Base-by-base conservation (phyloP, 2,797 vertebrate genomes). In the Gymnoscopelus microlampas region DNA sequence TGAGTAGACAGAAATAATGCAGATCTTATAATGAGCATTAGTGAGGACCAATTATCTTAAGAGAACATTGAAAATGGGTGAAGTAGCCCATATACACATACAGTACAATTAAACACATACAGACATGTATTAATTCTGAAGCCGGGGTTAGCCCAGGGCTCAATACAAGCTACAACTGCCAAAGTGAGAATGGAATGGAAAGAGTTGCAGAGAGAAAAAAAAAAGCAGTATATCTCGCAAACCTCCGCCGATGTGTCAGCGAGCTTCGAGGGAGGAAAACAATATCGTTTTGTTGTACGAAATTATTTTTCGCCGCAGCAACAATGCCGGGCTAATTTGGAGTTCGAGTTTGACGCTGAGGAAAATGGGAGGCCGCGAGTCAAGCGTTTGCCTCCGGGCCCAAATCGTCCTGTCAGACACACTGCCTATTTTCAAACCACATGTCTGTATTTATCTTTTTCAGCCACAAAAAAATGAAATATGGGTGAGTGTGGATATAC, bases 301-400 rank as follows among this genome's bases (percentile, higher is more conserved):
- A 65, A 61, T 61, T 24, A 49, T 59, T 65, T 66, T 77, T 32
- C 73, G 63, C 44, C 59, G 44, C 44, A 10, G 53, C 63, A 75
- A 77, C 76, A 76, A 76, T 65, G 60, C 50, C 8, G 24, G 72
- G 65, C 69, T 80, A 74, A 80, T 71, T 81, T 71, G 26, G 62
- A 72, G 53, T 32, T 32, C 1, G 62, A 73, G 59, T 70, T 70
- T 53, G 14, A 51, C 67, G 3, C 57, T 79, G 61, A 83, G 77
- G 70, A 69, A 76, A 74, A 65, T 76, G 60, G 61, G 56, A 75
- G 71, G 61, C 69, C 63, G 14, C 63, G 56, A 74, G 35, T 53
- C 50, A 26, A 53, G 51, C 19, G 19, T 24, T 4, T 11, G 66
- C 54, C 63, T 78, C 57, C 51, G 32, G 50, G 35, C 60, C 62